Evolutionary conservation across 2,113 vertebrate species (phyloP), one percentile per base, ranked within the genome.

Genomic region (Azemiops feae): DNA sequence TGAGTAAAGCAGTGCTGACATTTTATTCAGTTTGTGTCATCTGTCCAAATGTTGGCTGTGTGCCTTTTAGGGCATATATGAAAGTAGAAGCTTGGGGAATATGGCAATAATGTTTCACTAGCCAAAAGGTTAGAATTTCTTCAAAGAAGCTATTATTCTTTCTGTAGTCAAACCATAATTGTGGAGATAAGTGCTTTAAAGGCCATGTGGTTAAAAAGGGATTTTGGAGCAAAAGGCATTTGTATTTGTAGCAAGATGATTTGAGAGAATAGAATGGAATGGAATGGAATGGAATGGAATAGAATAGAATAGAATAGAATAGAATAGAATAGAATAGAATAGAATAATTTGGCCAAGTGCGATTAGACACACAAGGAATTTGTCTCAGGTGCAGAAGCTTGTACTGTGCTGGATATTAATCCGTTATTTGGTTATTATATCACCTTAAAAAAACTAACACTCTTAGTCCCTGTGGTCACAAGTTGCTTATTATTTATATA

Each of bases 91-190:
- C 16, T 69, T 88, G 64, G 91, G 9, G 8, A n/a, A 47, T 60
- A 0, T 16, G n/a, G n/a, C 64, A 94, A 11, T 90, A 95, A 95
- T 43, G 94, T 94, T 93, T 91, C 90, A 93, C 92, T 96, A 95
- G 88, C 54, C 89, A 92, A 93, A 90, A 95, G 94, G 88, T 91
- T 92, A 95, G 54, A 69, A 91, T 95, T 91, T 92, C 34, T 45
- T 69, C 45, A 12, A 95, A 94, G 90, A 96, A 96, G 94, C 93
- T 94, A 95, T 96, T 96, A 95, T 95, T 96, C 96, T 95, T 91
- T 92, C 88, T 87, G 55, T 27, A 95, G 58, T 94, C 64, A 95
- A 95, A 95, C 69, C 88, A 85, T n/a, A 92, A 47, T 89, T 27
- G 7, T 92, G 91, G 91, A 94, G 93, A 95, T 95, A 95, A 96